These are phyloP conservation scores for Nicator chloris DNA, from an alignment of 2,113 vertebrate species.

Conservation along the genomic window DNA sequence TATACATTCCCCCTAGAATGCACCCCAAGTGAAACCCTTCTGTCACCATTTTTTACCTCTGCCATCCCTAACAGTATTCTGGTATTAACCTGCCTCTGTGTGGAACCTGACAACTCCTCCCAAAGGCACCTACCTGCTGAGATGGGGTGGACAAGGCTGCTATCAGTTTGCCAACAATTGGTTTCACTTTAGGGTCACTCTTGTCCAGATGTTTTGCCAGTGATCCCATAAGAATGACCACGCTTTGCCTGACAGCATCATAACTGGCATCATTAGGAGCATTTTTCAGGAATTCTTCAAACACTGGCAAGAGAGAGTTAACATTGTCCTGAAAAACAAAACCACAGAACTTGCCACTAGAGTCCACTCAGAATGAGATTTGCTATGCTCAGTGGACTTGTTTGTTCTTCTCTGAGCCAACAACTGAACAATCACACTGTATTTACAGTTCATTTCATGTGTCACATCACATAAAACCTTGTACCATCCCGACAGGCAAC, in stretches of 20 bases:
- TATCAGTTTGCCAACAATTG: slow-evolving; percentile 96
- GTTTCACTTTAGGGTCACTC: slow-evolving; percentile 97
- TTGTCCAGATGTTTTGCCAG: slow-evolving; percentile 98
- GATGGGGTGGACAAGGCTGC: slow-evolving; percentile 95
- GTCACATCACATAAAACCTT: slow-evolving; percentile 27
- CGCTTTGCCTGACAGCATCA: slow-evolving; percentile 94
- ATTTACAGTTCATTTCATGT: slow-evolving; percentile 37
- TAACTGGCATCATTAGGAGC: slow-evolving; percentile 97
- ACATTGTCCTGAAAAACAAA: slow-evolving; percentile 88
- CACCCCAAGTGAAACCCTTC: not conserved
- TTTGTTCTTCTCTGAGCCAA: slow-evolving; percentile 47
- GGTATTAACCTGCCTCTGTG: not conserved
- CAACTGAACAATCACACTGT: not conserved
- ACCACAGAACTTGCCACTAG: slow-evolving; percentile 38
- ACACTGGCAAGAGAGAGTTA: slow-evolving; percentile 92
- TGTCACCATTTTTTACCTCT: not conserved
- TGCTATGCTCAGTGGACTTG: slow-evolving; percentile 42
- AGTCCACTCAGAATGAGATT: slow-evolving; percentile 28
- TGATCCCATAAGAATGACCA: slow-evolving; percentile 98
- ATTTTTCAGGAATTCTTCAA: slow-evolving; percentile 95
- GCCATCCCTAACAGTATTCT: not conserved
- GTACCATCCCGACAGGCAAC: not conserved
- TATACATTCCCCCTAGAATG: not conserved
- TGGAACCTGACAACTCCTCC: not conserved
- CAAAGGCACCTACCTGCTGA: slow-evolving; percentile 88